A percentile compares a stretch with the other conserved stretches of the same genome.
Conservation (phyloP, 2,113 vertebrate species). For the Leuciscus idus region DNA sequence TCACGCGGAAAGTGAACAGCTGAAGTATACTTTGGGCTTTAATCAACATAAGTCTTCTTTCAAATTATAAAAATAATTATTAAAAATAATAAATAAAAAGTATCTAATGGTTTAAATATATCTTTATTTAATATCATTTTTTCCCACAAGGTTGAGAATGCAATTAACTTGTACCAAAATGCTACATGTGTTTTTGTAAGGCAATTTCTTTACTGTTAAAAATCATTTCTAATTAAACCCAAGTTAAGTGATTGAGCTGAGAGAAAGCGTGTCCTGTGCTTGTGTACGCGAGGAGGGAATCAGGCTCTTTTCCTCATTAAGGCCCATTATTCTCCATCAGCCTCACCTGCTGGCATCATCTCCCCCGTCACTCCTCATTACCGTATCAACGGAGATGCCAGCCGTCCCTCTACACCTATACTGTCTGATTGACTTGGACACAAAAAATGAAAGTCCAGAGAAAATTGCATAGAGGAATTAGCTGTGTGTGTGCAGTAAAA, state of each 20-base stretch:
- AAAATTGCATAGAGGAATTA: constrained; percentile 86
- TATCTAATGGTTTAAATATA: not conserved
- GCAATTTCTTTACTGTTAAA: not conserved
- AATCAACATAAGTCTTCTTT: no score
- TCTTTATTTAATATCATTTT: not conserved
- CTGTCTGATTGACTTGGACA: constrained; percentile 80
- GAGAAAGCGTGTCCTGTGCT: constrained; percentile 1
- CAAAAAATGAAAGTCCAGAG: constrained; percentile 80
- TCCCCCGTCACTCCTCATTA: constrained; percentile 47
- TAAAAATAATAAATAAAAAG: not conserved
- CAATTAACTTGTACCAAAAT: not conserved
- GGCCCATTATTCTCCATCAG: constrained; percentile 52
- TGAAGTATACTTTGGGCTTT: no score
- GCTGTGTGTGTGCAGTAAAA: not conserved
- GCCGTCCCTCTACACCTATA: constrained; percentile 55
- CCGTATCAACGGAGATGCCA: constrained; percentile 33
- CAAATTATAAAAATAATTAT: no score
- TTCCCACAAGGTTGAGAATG: not conserved
- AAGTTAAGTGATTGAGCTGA: not conserved
- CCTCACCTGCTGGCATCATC: constrained; percentile 75
- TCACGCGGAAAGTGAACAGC: no score
- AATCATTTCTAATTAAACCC: constrained; percentile 4
- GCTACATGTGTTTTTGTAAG: not conserved
- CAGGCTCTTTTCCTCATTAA: constrained; percentile 60
- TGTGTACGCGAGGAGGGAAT: constrained; percentile 44